Conservation (phyloP, 92 coral and sea anemone genomes). For the Porites cylindrica region DNA sequence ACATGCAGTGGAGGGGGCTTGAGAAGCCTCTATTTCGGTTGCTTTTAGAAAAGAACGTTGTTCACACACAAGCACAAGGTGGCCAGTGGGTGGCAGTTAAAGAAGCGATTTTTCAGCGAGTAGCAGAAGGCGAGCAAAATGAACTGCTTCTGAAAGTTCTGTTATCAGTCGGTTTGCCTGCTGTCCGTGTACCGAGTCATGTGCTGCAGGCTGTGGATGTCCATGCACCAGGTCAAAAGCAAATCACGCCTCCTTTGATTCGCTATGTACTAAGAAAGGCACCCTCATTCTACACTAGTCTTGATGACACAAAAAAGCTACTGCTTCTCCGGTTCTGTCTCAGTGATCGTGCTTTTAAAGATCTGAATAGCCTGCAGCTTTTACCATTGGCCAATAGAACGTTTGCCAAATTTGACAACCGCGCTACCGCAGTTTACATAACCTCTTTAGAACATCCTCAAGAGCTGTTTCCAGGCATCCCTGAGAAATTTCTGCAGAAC, state of each 20-base stretch:
- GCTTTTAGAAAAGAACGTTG: slow-evolving; percentile 32
- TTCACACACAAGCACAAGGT: slow-evolving; percentile 52
- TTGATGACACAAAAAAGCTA: slow-evolving; percentile 57
- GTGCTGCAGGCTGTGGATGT: slow-evolving; percentile 37
- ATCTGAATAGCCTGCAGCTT: slow-evolving; percentile 67
- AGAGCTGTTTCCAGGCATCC: slow-evolving; percentile 81
- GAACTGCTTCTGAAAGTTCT: slow-evolving; percentile 37
- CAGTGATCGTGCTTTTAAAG: slow-evolving; percentile 47
- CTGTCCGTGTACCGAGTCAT: slow-evolving; percentile 63
- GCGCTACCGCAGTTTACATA: slow-evolving; percentile 49
- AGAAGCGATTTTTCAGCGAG: slow-evolving; percentile 45
- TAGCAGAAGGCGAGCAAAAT: neutral
- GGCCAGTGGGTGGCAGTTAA: slow-evolving; percentile 67
- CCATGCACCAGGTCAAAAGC: neutral
- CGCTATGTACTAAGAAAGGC: neutral
- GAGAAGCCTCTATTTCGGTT: slow-evolving; percentile 41
- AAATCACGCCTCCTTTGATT: neutral
- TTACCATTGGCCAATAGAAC: slow-evolving; percentile 73
- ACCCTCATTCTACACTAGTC: slow-evolving; percentile 25
- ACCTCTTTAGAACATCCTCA: slow-evolving; percentile 68
- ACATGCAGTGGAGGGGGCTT: slow-evolving; percentile 68
- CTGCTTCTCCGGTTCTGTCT: slow-evolving; percentile 71
- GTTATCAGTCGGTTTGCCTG: slow-evolving; percentile 27
- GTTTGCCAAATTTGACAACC: slow-evolving; percentile 56
- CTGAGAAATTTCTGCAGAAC: slow-evolving; percentile 60